phyloP scores from a whole-genome alignment of 2,797 vertebrate species.

The Artibeus jamaicensis region DNA sequence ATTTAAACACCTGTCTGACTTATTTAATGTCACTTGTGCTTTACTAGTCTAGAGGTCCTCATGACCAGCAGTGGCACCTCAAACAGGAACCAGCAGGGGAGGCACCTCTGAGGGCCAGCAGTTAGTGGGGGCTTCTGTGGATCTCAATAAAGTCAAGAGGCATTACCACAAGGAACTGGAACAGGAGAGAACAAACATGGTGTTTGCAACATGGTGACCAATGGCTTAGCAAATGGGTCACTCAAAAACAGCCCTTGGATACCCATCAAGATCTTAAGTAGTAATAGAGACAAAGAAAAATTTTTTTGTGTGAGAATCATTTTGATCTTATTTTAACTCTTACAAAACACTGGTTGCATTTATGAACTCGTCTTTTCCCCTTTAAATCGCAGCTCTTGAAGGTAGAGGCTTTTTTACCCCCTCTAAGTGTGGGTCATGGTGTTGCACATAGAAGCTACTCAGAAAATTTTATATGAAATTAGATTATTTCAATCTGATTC shows the following conservation, averaged over 20 bases:
- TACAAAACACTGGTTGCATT: neutral
- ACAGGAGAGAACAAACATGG: neutral
- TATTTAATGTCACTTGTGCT: neutral
- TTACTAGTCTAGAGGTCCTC: neutral
- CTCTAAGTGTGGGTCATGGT: neutral
- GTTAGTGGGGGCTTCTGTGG: fast-evolving
- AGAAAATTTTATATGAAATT: neutral
- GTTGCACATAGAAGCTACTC: neutral
- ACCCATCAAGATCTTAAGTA: neutral
- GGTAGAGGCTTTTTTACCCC: neutral
- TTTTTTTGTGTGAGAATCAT: neutral
- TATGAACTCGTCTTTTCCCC: neutral
- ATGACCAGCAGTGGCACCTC: neutral
- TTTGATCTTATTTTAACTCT: neutral
- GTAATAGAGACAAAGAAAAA: neutral
- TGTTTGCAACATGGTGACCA: neutral
- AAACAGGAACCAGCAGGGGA: neutral
- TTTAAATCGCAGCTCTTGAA: neutral
- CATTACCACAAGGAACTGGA: neutral
- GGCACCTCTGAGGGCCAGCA: neutral
- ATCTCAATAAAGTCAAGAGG: neutral
- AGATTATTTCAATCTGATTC: neutral
- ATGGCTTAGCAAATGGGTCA: neutral
- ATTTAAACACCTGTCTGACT: neutral
- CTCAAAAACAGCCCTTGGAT: neutral